phyloP scores from a whole-genome alignment of 2,888 invertebrate genomes.

The Dinocampus coccinellae region DNA sequence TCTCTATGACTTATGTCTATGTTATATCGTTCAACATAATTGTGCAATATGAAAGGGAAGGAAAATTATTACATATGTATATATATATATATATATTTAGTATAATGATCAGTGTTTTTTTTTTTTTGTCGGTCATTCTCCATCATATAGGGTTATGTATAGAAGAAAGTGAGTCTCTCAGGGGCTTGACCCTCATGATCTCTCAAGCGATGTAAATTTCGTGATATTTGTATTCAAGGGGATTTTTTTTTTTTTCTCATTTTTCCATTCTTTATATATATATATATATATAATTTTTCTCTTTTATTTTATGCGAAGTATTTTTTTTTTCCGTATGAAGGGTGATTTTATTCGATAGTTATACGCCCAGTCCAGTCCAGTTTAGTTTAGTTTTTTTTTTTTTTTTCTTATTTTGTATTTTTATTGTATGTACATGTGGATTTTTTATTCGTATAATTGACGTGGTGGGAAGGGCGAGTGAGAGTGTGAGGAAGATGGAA shows the following conservation, averaged over 20 bases:
- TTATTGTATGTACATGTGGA: background rate
- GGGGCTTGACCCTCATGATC: constrained; percentile 40
- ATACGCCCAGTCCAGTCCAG: constrained; percentile 26
- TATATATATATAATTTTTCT: constrained; percentile 13
- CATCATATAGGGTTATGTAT: background rate
- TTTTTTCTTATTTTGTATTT: background rate
- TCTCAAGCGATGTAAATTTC: constrained; percentile 38
- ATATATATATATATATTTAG: background rate
- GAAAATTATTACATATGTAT: constrained; percentile 13
- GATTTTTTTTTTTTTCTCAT: constrained; percentile 17
- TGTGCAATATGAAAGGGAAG: constrained; percentile 29
- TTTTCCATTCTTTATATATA: constrained; percentile 8
- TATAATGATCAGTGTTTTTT: constrained; percentile 34
- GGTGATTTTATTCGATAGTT: constrained; percentile 28
- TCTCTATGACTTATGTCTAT: constrained; percentile 55
- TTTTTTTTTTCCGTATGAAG: constrained; percentile 5
- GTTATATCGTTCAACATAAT: constrained; percentile 38
- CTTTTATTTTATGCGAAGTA: background rate
- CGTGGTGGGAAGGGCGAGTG: background rate
- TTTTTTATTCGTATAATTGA: background rate
- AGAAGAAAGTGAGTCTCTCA: constrained; percentile 34
- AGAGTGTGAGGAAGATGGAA: no score
- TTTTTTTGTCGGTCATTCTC: constrained; percentile 30
- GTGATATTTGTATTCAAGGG: constrained; percentile 35
- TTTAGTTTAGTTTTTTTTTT: constrained; percentile 1